Percentiles rank a stretch among this genome's conserved stretches.
These are phyloP conservation scores for Selenia dentaria DNA, from an alignment of 2,888 invertebrate species.

Conservation along the genomic window DNA sequence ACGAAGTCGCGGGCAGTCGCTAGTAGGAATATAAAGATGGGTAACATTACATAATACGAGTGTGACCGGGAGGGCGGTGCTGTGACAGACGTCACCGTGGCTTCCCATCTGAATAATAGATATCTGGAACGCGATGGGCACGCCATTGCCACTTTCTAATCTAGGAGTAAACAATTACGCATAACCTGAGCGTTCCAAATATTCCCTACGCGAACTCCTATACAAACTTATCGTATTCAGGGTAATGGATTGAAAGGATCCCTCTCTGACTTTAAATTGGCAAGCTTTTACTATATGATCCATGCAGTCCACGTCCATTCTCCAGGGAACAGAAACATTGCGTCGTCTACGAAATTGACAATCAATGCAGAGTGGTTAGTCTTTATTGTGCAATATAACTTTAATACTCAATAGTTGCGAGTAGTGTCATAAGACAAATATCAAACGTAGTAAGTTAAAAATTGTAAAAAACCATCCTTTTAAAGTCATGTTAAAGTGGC, in stretches of 20 bases:
- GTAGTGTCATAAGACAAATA: too few relatives aligned
- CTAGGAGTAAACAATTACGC: not conserved
- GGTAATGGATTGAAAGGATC: too few relatives aligned
- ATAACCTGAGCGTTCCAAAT: not conserved
- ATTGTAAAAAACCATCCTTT: too few relatives aligned
- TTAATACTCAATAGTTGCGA: constrained; percentile 8
- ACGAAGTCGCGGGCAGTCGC: too few relatives aligned
- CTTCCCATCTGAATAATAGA: constrained; percentile 15
- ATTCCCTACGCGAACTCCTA: too few relatives aligned
- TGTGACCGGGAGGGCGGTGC: not conserved
- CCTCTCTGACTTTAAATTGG: too few relatives aligned
- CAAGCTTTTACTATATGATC: too few relatives aligned
- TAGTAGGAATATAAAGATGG: too few relatives aligned
- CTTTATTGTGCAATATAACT: constrained; percentile 7
- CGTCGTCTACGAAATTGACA: constrained; percentile 3
- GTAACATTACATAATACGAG: too few relatives aligned
- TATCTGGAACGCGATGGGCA: constrained; percentile 1
- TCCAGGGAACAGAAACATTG: not conserved
- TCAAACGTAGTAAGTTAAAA: too few relatives aligned
- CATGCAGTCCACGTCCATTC: constrained; percentile 7
- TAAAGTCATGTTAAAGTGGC: too few relatives aligned
- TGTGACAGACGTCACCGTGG: constrained; percentile 2
- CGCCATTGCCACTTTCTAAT: not conserved
- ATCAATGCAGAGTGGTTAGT: constrained; percentile 3
- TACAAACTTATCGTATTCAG: too few relatives aligned